Conservation (phyloP, 2,113 vertebrate genomes). For the Aptenodytes patagonicus region DNA sequence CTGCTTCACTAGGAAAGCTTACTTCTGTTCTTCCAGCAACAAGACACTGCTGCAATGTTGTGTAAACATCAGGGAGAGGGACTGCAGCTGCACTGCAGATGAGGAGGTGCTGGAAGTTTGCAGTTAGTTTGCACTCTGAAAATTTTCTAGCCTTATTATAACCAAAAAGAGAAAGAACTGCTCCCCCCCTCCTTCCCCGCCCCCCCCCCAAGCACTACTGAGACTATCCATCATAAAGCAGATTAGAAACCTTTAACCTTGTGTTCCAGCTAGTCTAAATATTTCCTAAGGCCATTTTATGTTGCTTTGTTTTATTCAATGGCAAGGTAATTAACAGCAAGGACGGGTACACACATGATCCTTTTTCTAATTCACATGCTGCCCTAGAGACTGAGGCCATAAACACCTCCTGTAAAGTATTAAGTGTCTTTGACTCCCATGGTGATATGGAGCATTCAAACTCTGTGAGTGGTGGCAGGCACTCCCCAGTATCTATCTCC, state of each 20-base stretch:
- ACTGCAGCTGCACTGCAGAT: not conserved
- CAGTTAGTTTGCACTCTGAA: not conserved
- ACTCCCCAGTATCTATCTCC: not conserved
- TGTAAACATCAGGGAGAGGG: not conserved
- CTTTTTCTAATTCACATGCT: not conserved
- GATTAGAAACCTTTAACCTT: slow-evolving; percentile 27
- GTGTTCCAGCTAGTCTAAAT: slow-evolving; percentile 2
- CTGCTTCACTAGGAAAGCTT: not conserved
- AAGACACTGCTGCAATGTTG: not conserved
- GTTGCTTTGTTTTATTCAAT: not conserved
- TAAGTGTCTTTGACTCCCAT: not conserved
- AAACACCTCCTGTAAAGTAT: not conserved
- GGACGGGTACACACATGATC: not conserved
- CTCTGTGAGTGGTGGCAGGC: not conserved
- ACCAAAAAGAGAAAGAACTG: not conserved
- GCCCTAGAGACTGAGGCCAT: not conserved
- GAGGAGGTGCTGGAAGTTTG: not conserved
- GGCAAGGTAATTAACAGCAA: slow-evolving; percentile 38
- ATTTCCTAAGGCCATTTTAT: slow-evolving; percentile 27
- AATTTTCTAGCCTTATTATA: not conserved
- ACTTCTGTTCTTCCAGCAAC: not conserved
- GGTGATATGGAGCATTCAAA: not conserved
- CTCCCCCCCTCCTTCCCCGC: not conserved
- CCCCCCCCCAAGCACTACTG: not conserved
- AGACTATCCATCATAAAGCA: not conserved